Evolutionary conservation across 2,113 vertebrate species (phyloP).

Genomic region (Maccullochella peelii): DNA sequence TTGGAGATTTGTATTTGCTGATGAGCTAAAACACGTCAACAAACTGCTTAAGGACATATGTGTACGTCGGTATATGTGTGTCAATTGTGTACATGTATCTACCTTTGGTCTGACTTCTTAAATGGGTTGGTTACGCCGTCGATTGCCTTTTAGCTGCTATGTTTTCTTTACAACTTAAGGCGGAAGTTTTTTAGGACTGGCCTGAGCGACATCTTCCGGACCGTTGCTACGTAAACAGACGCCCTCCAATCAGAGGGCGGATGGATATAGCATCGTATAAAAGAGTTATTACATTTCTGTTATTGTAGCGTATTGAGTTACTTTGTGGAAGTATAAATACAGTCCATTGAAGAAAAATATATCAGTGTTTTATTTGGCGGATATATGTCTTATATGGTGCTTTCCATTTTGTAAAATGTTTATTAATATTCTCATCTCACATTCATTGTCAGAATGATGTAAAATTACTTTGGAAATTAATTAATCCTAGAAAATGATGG

Average conservation of each 20-base stretch:
- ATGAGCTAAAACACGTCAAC: conserved; percentile 20
- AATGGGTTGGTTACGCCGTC: conserved; percentile 62
- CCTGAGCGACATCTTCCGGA: conserved; percentile 79
- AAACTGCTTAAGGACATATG: background rate
- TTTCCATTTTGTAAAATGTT: background rate
- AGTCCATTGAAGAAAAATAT: background rate
- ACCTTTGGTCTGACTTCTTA: conserved; percentile 73
- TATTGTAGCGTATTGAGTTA: background rate
- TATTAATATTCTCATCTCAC: background rate
- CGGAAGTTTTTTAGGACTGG: conserved; percentile 83
- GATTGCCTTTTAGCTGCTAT: conserved; percentile 72
- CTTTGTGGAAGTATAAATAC: background rate
- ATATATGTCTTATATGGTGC: no score
- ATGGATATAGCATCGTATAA: background rate
- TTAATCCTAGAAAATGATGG: background rate
- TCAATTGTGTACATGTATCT: conserved; percentile 51
- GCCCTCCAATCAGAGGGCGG: conserved; percentile 60
- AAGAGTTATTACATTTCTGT: background rate
- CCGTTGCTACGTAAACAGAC: conserved; percentile 61
- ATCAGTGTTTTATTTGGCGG: background rate
- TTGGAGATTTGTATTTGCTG: conserved; percentile 27
- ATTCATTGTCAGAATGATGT: background rate
- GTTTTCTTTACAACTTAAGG: conserved; percentile 84
- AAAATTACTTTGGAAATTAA: background rate
- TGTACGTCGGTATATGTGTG: background rate